These are phyloP conservation scores for Druon quercuslanigerum DNA, from an alignment of 1,140 invertebrate genomes.

Conservation along the genomic window DNA sequence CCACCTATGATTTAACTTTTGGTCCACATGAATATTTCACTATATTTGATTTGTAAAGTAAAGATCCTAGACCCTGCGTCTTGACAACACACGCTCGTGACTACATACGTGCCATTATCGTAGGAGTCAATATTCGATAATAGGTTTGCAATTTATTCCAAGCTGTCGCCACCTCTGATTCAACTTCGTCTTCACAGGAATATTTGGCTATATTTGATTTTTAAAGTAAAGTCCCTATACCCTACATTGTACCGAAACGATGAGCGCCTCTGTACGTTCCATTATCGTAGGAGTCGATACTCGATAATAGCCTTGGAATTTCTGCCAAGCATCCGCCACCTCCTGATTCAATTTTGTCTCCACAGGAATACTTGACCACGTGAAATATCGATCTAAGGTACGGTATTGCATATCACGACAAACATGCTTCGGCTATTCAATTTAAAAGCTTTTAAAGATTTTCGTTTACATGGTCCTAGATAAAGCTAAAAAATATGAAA, in stretches of 20 bases:
- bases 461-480: too few species aligned
- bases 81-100: background rate
- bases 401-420: too few species aligned
- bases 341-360: background rate
- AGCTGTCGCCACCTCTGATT: too few species aligned
- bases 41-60: background rate
- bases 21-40: background rate
- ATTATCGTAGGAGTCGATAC: background rate
- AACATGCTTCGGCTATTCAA: too few species aligned
- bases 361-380: background rate
- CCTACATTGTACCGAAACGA: too few species aligned
- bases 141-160: background rate
- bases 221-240: too few species aligned
- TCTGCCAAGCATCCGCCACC: background rate
- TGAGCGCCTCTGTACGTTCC: too few species aligned
- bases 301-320: constrained; percentile 12
- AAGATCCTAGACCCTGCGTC: background rate
- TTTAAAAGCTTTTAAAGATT: too few species aligned
- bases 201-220: too few species aligned
- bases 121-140: background rate
- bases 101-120: background rate
- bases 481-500: too few species aligned
- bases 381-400: too few species aligned
- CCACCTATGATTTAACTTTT: background rate
- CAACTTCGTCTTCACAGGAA: too few species aligned